Evolutionary conservation across 2,113 vertebrate genomes (phyloP), one percentile per base, ranked within the genome.

Genomic region (Oreochromis aureus): DNA sequence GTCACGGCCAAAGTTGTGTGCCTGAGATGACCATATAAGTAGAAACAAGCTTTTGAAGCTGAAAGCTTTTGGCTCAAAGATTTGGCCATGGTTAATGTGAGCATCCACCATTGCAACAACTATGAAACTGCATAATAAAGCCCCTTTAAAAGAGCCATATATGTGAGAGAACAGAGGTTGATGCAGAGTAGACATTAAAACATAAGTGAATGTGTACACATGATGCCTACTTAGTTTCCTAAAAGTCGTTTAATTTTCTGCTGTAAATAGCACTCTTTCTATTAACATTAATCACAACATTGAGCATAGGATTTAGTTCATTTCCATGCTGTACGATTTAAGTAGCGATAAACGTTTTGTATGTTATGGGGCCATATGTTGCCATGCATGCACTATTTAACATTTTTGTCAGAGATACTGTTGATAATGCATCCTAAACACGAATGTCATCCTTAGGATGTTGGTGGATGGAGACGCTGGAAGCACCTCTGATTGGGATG

Each of bases 401-500:
- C 30, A 32, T 19, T 12, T 12, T 6, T 61, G 18, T 53, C 24
- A 36, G 22, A 71, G 30, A 22, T 16, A 10, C 12, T 80, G 22
- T n/a, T 55, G 63, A 32, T 32, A 24, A 82, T 46, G 32, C 56
- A 18, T 44, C 9, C 34, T 89, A 69, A 84, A 87, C 71, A 6
- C n/a, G 2, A 96, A 94, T 94, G 93, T 97, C 97, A 94, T 97
- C 87, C 96, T 94, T 97, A 98, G 98, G 96, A 98, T 99, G 98
- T 97, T 97, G 96, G 97, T 98, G 94, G 98, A 98, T 97, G 97
- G 97, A 96, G 97, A 96, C 95, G 92, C 90, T 96, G 97, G 96
- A 96, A 96, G 96, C 93, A 93, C 93, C 95, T 97, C 95, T 97
- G 98, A 98, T 95, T 99, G 98, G 98, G 97, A 97, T 83, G 98